Conservation (phyloP, 1,140 invertebrate species). For the Drosophila mauritiana region DNA sequence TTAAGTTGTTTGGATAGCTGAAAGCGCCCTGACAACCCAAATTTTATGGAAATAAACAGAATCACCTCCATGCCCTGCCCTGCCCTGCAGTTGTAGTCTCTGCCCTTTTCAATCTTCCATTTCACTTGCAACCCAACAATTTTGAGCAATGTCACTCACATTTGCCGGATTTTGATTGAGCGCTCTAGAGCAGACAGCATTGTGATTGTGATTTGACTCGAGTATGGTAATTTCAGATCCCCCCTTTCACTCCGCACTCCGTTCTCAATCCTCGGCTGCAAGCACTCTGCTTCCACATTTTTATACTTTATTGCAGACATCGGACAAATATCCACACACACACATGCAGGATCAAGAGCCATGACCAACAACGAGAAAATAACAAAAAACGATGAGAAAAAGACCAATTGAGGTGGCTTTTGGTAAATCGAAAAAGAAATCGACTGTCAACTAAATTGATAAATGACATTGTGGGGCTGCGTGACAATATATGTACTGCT, state of each 20-base stretch:
- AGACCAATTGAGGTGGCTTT: slow-evolving; percentile 71
- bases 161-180: slow-evolving; percentile 75
- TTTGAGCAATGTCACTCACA: slow-evolving; percentile 59
- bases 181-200: slow-evolving; percentile 56
- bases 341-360: slow-evolving; percentile 40
- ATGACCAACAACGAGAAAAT: slow-evolving; percentile 39
- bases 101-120: slow-evolving; percentile 28
- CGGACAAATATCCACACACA: slow-evolving; percentile 22
- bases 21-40: slow-evolving; percentile 39
- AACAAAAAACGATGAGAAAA: slow-evolving; percentile 41
- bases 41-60: slow-evolving; percentile 49
- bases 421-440: slow-evolving; percentile 79
- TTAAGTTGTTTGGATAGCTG: slow-evolving; percentile 19
- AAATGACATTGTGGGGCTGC: slow-evolving; percentile 73
- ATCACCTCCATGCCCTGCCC: background rate
- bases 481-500: slow-evolving; percentile 54
- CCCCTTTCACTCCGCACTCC: background rate
- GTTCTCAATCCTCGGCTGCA: background rate
- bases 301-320: slow-evolving; percentile 52
- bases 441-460: slow-evolving; percentile 84
- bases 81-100: slow-evolving; percentile 11
- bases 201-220: slow-evolving; percentile 77
- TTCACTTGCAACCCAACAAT: slow-evolving; percentile 49
- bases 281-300: slow-evolving; percentile 7
- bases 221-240: slow-evolving; percentile 73